A percentile compares a stretch with the other conserved stretches of the same genome.
Evolutionary conservation across 92 coral and sea anemone species (phyloP).

Genomic region (Hydrozoanthus gracilis): DNA sequence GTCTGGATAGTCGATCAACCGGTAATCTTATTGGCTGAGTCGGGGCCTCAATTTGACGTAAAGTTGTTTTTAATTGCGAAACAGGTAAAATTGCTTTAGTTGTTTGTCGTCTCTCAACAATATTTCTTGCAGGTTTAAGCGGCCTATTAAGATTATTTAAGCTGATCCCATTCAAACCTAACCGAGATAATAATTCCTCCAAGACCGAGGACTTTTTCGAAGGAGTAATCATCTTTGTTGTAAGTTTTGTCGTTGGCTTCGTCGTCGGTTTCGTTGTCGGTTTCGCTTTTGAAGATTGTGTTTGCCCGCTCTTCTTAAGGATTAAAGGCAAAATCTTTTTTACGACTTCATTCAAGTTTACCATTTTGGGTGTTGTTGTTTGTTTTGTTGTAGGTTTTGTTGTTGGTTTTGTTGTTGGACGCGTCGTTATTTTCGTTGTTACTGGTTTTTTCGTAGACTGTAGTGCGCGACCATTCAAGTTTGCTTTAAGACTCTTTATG

Average conservation of each 20-base stretch:
- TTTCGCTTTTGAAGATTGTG: slow-evolving; percentile 34
- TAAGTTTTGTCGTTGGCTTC: neutral
- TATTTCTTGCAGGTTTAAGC: slow-evolving; percentile 24
- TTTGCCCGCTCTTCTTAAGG: slow-evolving; percentile 56
- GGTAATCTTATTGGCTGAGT: slow-evolving; percentile 8
- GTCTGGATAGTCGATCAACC: slow-evolving; percentile 12
- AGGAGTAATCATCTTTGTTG: slow-evolving; percentile 54
- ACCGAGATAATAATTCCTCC: slow-evolving; percentile 19
- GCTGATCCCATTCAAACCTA: slow-evolving; percentile 27
- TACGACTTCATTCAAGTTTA: slow-evolving; percentile 65
- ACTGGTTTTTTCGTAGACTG: slow-evolving; percentile 19
- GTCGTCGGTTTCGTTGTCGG: slow-evolving; percentile 57
- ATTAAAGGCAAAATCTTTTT: slow-evolving; percentile 77
- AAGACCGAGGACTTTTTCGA: slow-evolving; percentile 37
- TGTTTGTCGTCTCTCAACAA: slow-evolving; percentile 20
- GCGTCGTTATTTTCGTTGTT: slow-evolving; percentile 30
- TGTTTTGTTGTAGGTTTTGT: slow-evolving; percentile 44
- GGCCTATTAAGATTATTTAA: slow-evolving; percentile 21
- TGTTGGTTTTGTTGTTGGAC: slow-evolving; percentile 47
- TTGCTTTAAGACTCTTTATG: slow-evolving; percentile 61
- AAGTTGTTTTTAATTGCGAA: neutral
- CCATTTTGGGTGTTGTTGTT: slow-evolving; percentile 43
- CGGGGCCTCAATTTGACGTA: neutral
- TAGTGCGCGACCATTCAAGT: slow-evolving; percentile 7
- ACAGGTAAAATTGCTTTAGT: neutral